A percentile compares a stretch with the other conserved stretches of the same genome.
These are phyloP conservation scores for Phylloscopus collybita DNA, from an alignment of 2,797 vertebrate species.

Conservation along the genomic window DNA sequence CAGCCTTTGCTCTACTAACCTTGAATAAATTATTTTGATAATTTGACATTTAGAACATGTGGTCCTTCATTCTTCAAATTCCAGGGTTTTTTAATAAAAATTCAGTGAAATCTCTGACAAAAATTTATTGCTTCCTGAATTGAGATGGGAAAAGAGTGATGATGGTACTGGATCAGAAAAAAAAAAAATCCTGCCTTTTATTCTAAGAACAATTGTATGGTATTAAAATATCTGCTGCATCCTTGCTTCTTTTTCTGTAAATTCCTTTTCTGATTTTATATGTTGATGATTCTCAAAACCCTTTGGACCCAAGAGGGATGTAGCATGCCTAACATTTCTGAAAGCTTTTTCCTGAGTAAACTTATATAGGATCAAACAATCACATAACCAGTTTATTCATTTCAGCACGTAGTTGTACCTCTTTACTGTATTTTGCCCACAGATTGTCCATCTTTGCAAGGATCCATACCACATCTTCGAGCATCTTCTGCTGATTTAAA, in stretches of 20 bases:
- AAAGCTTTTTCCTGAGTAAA: background rate
- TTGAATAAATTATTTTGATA: conserved; percentile 36
- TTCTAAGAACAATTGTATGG: background rate
- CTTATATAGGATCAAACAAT: background rate
- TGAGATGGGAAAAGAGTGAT: conserved; percentile 28
- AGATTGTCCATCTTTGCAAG: conserved; percentile 92
- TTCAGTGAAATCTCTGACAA: conserved; percentile 37
- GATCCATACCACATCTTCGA: conserved; percentile 82
- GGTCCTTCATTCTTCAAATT: conserved; percentile 45
- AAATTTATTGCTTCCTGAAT: conserved; percentile 62
- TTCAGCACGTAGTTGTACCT: background rate
- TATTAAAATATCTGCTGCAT: background rate
- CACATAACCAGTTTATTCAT: background rate
- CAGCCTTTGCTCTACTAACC: background rate
- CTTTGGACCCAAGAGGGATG: background rate
- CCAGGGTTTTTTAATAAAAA: conserved; percentile 49
- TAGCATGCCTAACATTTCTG: background rate
- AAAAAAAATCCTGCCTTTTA: background rate
- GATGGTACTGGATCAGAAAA: background rate
- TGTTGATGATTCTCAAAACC: background rate
- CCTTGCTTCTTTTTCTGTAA: background rate
- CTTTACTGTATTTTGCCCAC: conserved; percentile 29
- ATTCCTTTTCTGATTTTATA: background rate
- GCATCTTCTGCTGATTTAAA: conserved; percentile 82
- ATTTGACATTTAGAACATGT: conserved; percentile 32